Evolutionary conservation across 2,113 vertebrate species (phyloP), one percentile per base, ranked within the genome.

Genomic region (Chelonoidis abingdonii): DNA sequence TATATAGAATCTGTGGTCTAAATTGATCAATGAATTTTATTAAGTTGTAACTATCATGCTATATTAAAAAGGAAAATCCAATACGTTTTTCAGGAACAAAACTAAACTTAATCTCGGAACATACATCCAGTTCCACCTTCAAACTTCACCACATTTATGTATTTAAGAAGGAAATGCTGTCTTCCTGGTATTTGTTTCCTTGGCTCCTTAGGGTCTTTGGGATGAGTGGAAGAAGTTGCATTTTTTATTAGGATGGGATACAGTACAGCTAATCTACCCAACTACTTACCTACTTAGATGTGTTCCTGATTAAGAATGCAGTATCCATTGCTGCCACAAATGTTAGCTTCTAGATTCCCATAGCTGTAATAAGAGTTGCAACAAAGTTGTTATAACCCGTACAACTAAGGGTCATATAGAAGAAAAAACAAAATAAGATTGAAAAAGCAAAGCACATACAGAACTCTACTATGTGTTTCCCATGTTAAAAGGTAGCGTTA

Each of bases 381-480:
- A 89, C 89, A 79, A 93, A 94, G 83, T 92, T 95, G 2, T 89
- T 94, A 85, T 72, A 94, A 95, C 80, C 76, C 86, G 14, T 49
- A 86, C 35, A 93, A 49, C 65, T 87, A 84, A 50, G 50, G 91
- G 86, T 95, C 84, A 53, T 62, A 75, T 14, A 24, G 92, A 87
- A 92, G 76, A 95, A 72, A 94, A 84, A 92, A 89, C 54, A 96
- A 95, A 97, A 95, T 93, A 49, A 95, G 91, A 84, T 57, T 41
- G 86, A 82, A 89, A 89, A 57, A 76, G 56, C 80, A 93, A 92
- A 94, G 59, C 50, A 88, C n/a, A 94, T 93, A 50, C 31, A 54
- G n/a, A 89, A 54, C 16, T 93, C 72, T n/a, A 52, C 35, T n/a
- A n/a, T 69, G 62, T 35, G 31, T 72, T 94, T 87, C 80, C 24